Percentiles rank a stretch among this genome's conserved stretches.
Conservation (phyloP, 2,888 invertebrate species). For the Drosophila picticornis region DNA sequence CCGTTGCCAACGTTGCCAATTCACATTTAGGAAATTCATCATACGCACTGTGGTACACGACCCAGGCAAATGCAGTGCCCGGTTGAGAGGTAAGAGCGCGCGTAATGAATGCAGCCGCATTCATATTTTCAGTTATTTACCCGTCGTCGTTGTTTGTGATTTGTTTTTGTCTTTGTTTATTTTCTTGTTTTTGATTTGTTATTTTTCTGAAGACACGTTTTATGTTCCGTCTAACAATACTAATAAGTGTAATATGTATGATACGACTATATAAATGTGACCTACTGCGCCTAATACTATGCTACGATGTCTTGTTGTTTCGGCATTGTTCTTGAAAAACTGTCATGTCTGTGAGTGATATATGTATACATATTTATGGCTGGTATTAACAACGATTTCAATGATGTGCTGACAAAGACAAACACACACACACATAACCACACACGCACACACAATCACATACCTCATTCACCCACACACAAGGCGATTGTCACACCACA, state of each 20-base stretch:
- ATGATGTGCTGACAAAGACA: constrained; percentile 66
- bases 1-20: constrained; percentile 40
- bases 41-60: constrained; percentile 73
- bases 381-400: constrained; percentile 63
- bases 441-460: constrained; percentile 4
- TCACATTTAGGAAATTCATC: constrained; percentile 63
- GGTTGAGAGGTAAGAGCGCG: constrained; percentile 56
- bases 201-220: constrained; percentile 37
- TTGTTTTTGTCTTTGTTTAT: constrained; percentile 9
- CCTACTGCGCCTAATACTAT: constrained; percentile 39
- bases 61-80: constrained; percentile 69
- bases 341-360: constrained; percentile 35
- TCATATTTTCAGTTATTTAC: constrained; percentile 23
- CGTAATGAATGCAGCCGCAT: constrained; percentile 7
- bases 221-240: constrained; percentile 27
- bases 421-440: constrained; percentile 25
- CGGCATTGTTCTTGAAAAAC: constrained; percentile 35
- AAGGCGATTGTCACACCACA: constrained; percentile 11
- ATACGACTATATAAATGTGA: constrained; percentile 19
- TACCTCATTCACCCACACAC: constrained; percentile 10
- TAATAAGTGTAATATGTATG: constrained; percentile 34
- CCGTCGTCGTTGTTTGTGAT: constrained; percentile 3
- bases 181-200: neutral
- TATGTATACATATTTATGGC: constrained; percentile 43
- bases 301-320: constrained; percentile 55